Evolutionary conservation across 2,113 vertebrate species (phyloP).

Genomic region (Ploceus nigricollis): DNA sequence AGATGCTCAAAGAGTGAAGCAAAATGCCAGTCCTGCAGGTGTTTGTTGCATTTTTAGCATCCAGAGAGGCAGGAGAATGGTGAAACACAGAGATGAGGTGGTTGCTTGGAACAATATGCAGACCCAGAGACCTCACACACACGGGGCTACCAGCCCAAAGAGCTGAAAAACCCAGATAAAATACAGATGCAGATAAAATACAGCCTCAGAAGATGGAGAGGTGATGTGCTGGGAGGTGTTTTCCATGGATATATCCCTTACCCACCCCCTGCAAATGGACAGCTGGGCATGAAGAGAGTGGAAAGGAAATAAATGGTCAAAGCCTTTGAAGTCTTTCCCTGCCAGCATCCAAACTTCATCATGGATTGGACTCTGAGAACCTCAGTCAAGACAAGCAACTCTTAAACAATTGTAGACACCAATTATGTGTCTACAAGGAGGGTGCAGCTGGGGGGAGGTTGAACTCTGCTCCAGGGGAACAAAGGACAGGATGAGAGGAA

Average conservation of each 20-base stretch:
- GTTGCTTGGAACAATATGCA: neutral
- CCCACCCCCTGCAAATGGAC: neutral
- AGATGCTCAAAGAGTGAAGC: neutral
- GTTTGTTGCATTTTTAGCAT: neutral
- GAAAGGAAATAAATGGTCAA: neutral
- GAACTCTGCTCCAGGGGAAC: neutral
- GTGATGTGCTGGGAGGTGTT: neutral
- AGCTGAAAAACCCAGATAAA: neutral
- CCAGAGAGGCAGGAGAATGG: neutral
- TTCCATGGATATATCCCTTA: neutral
- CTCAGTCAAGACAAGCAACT: neutral
- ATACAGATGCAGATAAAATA: neutral
- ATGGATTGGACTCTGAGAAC: neutral
- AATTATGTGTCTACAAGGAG: neutral
- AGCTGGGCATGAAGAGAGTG: neutral
- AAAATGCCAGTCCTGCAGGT: neutral
- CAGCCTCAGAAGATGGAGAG: neutral
- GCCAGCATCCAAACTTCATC: neutral
- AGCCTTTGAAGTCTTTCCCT: neutral
- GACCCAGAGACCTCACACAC: neutral
- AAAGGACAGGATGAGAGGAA: neutral
- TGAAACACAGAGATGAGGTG: neutral
- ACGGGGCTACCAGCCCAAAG: neutral
- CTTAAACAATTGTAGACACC: neutral
- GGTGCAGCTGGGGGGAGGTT: fast-evolving